These are phyloP conservation scores for Anas flavirostris DNA, from an alignment of 2,797 vertebrate genomes.

Conservation along the genomic window DNA sequence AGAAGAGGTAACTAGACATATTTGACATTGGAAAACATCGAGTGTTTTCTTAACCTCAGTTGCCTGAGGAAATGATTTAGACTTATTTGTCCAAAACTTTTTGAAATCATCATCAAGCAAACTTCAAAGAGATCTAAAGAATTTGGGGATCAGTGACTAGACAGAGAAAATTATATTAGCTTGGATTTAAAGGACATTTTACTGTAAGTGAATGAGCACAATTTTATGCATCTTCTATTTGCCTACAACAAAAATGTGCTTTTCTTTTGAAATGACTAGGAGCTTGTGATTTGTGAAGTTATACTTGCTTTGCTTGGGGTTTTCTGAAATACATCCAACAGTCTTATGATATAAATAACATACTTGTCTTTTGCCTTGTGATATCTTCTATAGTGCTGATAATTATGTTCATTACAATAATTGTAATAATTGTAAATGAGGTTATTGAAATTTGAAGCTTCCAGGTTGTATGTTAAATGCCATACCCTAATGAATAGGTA, in stretches of 20 bases:
- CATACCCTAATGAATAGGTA: neutral
- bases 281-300: neutral
- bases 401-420: no score
- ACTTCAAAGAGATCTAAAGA: neutral
- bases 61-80: neutral
- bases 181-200: slow-evolving; percentile 15
- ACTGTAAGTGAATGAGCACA: neutral
- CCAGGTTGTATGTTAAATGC: neutral
- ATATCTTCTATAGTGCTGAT: neutral
- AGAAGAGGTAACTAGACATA: neutral
- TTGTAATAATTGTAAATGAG: neutral
- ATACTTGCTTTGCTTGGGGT: neutral
- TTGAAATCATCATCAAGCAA: neutral
- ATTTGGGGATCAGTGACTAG: neutral
- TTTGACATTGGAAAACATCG: neutral
- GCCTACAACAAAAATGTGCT: neutral
- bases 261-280: neutral
- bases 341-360: neutral
- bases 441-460: neutral
- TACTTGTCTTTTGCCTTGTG: neutral
- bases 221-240: neutral
- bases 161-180: slow-evolving; percentile 1
- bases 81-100: neutral
- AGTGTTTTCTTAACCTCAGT: neutral
- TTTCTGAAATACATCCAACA: neutral